A percentile compares a stretch with the other conserved stretches of the same genome.
phyloP scores from a whole-genome alignment of 2,113 vertebrate genomes.

The Cephalopterus ornatus region DNA sequence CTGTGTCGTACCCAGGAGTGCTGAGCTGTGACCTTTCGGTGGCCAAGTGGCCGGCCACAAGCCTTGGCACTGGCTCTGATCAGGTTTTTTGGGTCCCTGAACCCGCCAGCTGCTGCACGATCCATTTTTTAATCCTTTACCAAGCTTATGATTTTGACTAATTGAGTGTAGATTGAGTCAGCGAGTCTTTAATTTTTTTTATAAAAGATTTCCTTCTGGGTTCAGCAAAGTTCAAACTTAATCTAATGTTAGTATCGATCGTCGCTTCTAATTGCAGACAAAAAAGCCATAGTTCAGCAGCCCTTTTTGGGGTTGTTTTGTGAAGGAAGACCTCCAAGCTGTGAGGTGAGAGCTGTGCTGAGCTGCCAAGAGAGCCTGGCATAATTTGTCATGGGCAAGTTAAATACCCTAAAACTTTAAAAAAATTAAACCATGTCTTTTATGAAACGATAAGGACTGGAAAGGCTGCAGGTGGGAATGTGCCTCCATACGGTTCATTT shows the following conservation, averaged over 20 bases:
- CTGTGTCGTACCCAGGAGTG: accelerated
- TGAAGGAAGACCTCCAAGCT: background rate
- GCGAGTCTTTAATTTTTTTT: conserved; percentile 27
- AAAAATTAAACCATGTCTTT: background rate
- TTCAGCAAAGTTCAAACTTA: conserved; percentile 54
- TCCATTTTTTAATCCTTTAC: background rate
- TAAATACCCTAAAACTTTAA: background rate
- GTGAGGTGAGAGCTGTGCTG: background rate
- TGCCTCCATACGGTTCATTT: accelerated
- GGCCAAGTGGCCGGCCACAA: background rate
- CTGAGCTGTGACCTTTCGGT: background rate
- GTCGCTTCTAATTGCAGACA: conserved; percentile 22
- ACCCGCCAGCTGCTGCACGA: accelerated
- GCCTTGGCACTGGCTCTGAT: accelerated
- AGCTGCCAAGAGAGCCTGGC: background rate
- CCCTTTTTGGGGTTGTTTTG: background rate
- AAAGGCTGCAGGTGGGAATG: background rate
- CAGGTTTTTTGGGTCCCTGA: accelerated
- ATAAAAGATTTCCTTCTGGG: conserved; percentile 59
- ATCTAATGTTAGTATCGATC: conserved; percentile 58
- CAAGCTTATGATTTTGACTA: conserved; percentile 35
- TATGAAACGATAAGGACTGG: background rate
- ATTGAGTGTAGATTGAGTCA: conserved; percentile 27
- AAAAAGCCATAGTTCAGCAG: background rate
- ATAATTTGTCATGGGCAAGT: background rate